A percentile compares a stretch with the other conserved stretches of the same genome.
phyloP scores from a whole-genome alignment of 2,797 vertebrate species.

The Balearica regulorum region DNA sequence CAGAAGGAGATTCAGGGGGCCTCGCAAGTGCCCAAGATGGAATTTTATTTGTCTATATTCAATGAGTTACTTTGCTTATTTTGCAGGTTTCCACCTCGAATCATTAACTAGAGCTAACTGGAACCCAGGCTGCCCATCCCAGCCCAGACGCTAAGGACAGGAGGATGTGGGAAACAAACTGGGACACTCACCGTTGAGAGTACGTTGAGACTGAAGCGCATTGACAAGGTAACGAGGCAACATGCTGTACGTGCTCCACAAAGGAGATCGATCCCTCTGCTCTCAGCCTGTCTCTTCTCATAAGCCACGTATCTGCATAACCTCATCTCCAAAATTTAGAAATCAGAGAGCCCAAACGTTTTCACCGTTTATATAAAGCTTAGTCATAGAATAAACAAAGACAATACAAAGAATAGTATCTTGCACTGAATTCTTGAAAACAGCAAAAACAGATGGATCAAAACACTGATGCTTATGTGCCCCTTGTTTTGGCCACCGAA shows the following conservation, averaged over 20 bases:
- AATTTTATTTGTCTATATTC: neutral
- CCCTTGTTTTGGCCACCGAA: neutral
- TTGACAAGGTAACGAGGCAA: neutral
- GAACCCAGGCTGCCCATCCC: neutral
- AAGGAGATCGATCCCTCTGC: neutral
- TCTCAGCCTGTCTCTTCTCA: neutral
- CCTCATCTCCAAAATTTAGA: neutral
- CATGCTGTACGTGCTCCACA: neutral
- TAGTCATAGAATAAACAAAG: neutral
- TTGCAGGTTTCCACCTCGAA: neutral
- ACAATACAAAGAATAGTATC: neutral
- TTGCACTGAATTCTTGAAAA: neutral
- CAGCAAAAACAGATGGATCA: neutral
- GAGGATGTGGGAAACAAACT: neutral
- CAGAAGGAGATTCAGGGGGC: neutral
- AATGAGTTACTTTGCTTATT: neutral
- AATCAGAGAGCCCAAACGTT: neutral
- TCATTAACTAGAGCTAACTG: neutral
- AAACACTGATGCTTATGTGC: neutral
- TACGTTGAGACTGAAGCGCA: neutral
- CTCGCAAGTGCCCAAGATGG: neutral
- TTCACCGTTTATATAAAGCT: neutral
- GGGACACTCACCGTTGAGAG: accelerated
- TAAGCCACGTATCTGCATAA: neutral
- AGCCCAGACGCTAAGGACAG: neutral